A percentile compares a stretch with the other conserved stretches of the same genome.
Conservation (phyloP, 2,113 vertebrate species). For the Muntiacus muntjak region DNA sequence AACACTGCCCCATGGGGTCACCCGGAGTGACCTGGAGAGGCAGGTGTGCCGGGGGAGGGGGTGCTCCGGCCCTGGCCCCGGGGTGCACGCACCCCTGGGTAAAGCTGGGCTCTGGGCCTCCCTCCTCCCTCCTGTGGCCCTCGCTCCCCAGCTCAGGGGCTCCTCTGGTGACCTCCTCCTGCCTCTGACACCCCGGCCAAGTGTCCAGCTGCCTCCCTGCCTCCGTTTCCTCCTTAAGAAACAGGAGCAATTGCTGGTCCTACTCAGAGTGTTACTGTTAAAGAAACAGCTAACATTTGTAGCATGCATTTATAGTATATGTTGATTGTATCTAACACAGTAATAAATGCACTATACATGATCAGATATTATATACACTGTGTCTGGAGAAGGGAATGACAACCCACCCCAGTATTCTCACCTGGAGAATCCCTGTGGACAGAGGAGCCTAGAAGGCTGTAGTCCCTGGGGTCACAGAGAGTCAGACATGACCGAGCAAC, state of each 20-base stretch:
- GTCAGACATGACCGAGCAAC: not conserved
- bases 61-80: not conserved
- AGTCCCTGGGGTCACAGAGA: not conserved
- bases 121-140: rapidly evolving
- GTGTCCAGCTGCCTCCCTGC: rapidly evolving
- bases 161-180: not conserved
- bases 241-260: too few species aligned
- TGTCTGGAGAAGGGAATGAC: not conserved
- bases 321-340: not conserved
- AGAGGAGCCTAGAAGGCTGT: not conserved
- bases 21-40: constrained; percentile 50
- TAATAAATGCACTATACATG: not conserved
- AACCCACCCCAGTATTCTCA: not conserved
- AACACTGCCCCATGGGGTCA: constrained; percentile 45
- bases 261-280: not conserved
- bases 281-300: not conserved
- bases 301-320: not conserved
- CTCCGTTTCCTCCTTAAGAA: not conserved
- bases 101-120: not conserved
- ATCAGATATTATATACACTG: not conserved
- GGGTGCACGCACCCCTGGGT: not conserved
- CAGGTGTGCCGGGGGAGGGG: not conserved
- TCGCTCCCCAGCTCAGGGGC: rapidly evolving
- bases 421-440: not conserved
- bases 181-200: not conserved